Base-by-base conservation (phyloP, 53 echinoderm and acorn worm genomes). In the Echinometra lucunter region DNA sequence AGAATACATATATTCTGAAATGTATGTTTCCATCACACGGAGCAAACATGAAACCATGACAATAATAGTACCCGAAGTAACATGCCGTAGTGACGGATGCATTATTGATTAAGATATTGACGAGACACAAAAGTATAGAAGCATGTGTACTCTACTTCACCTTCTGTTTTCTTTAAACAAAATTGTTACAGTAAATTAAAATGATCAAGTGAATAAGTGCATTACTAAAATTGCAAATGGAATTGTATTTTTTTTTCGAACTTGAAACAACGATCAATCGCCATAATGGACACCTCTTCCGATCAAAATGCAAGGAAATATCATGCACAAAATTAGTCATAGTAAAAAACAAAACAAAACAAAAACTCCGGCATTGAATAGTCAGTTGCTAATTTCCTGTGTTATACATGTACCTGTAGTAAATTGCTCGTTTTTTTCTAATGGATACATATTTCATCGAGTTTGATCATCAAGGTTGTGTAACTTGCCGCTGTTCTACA, bases 361-460 rank as follows among this genome's bases (percentile, higher is more conserved):
- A n/a, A 72, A 34, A 74, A 15, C 17, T 37, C 74, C 74, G 37
- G 74, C 5, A 53, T 53, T 5, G 75, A 38, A 15, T 35, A 11
- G 18, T 19, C 19, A 4, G 75, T 18, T 6, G 40, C 18, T 40
- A 18, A 75, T 40, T 75, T 34, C 38, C 40, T 75, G 23, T 78
- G 16, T 21, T 42, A 42, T 78, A 40, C 7, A 6, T 35, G 38
- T 78, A 40, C 7, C 23, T 35, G 38, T 49, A 85, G 47, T 49
- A 49, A 47, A 47, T 11, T 28, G 49, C 28, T 85, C n/a, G 49
- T 85, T 47, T 49, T 6, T 85, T 85, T 19, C 28, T 85, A 85
- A 85, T 49, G 85, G 85, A 28, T n/a, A n/a, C 85, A 21, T 13
- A 85, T 85, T 85, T 85, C 49, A 85, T 49, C n/a, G 47, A 25